Evolutionary conservation across 2,797 vertebrate genomes (phyloP).

Genomic region (Chrysocyon brachyurus): DNA sequence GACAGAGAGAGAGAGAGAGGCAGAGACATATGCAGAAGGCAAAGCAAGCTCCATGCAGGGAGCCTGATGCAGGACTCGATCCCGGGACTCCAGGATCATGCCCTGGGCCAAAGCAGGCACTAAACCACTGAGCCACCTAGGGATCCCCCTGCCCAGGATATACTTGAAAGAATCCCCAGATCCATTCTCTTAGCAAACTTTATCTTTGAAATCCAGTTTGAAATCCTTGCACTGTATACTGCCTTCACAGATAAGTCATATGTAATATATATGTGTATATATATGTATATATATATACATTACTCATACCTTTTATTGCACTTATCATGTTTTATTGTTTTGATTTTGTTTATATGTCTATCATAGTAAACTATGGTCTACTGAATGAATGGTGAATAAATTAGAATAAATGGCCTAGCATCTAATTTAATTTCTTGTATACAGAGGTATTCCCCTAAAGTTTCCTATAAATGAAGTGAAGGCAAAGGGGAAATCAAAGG

Average conservation of each 20-base stretch:
- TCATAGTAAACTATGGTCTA: not conserved
- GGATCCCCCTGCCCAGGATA: not conserved
- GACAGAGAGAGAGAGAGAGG: no score
- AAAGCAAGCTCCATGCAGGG: no score
- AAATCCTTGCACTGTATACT: not conserved
- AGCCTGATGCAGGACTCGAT: no score
- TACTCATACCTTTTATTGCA: not conserved
- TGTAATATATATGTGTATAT: not conserved
- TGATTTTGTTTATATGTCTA: not conserved
- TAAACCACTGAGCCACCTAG: no score
- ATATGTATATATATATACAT: not conserved
- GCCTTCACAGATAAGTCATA: not conserved
- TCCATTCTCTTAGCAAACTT: not conserved
- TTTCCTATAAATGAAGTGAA: not conserved
- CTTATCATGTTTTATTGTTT: not conserved
- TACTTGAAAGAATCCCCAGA: not conserved
- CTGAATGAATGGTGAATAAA: no score
- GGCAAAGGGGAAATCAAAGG: not conserved
- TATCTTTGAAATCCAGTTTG: not conserved
- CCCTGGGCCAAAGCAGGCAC: no score
- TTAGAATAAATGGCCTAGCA: not conserved
- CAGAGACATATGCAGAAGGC: no score
- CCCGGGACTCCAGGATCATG: no score
- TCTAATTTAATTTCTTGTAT: not conserved
- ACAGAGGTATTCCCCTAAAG: not conserved